A percentile compares a stretch with the other conserved stretches of the same genome.
These are phyloP conservation scores for Morphnarchus princeps DNA, from an alignment of 2,113 vertebrate species.

Conservation along the genomic window DNA sequence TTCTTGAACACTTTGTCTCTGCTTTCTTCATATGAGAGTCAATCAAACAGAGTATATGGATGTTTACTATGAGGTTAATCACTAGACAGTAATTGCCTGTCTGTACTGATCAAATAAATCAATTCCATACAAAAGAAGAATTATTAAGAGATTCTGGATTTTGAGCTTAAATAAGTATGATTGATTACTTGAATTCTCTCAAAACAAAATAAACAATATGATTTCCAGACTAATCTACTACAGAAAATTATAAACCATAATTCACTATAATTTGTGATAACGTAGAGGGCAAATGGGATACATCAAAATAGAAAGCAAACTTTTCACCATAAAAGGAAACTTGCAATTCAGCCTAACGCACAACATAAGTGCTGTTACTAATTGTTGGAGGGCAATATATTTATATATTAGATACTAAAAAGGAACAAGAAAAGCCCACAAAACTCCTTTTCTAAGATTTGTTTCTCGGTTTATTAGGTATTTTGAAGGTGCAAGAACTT, in stretches of 20 bases:
- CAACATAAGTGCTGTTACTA: not conserved
- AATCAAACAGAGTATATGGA: constrained; percentile 5
- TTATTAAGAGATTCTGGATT: constrained; percentile 5
- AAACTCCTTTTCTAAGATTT: not conserved
- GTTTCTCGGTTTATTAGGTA: not conserved
- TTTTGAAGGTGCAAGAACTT: not conserved
- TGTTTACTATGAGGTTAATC: constrained; percentile 52
- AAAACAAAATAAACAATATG: not conserved
- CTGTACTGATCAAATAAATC: constrained; percentile 38
- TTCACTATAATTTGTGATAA: not conserved
- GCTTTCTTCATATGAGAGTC: not conserved
- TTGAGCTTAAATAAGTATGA: constrained; percentile 59
- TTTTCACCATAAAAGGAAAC: not conserved
- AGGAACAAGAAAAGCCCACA: not conserved
- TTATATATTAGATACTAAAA: not conserved
- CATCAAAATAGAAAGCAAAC: not conserved
- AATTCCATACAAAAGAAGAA: constrained; percentile 12
- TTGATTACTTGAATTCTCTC: constrained; percentile 49
- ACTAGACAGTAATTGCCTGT: constrained; percentile 37
- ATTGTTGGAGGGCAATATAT: not conserved
- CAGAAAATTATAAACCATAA: constrained; percentile 36
- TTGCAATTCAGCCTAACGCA: not conserved
- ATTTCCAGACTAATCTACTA: constrained; percentile 20
- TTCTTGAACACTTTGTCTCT: not conserved
- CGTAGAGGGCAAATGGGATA: not conserved